Conservation (phyloP, 1,140 invertebrate genomes). For the Charaxes varanes region DNA sequence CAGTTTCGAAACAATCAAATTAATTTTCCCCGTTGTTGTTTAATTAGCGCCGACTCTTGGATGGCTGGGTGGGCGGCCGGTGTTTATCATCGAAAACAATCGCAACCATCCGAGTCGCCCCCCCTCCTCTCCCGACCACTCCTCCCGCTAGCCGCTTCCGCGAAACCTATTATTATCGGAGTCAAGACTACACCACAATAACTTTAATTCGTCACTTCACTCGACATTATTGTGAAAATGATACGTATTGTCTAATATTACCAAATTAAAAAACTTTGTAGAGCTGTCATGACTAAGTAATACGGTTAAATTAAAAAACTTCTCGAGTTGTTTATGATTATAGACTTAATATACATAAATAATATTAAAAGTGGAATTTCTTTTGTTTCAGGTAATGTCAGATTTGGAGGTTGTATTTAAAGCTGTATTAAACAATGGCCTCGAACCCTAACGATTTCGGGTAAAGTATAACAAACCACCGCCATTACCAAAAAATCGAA, state of each 20-base stretch:
- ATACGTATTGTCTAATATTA: too few species aligned
- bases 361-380: neutral
- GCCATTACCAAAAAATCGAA: too few species aligned
- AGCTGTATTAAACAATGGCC: too few species aligned
- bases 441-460: too few species aligned
- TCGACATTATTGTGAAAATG: conserved; percentile 53
- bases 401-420: neutral
- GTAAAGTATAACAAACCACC: too few species aligned
- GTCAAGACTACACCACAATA: conserved; percentile 66
- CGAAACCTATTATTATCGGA: conserved; percentile 67
- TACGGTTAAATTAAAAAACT: too few species aligned
- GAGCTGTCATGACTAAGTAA: too few species aligned
- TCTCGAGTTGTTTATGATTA: too few species aligned
- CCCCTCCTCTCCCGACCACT: conserved; percentile 16
- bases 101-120: conserved; percentile 35
- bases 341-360: too few species aligned
- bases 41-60: conserved; percentile 66
- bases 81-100: conserved; percentile 72
- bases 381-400: conserved; percentile 54
- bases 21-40: conserved; percentile 70
- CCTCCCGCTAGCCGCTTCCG: conserved; percentile 25
- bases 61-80: conserved; percentile 59
- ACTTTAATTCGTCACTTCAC: conserved; percentile 68
- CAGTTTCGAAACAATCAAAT: conserved; percentile 68
- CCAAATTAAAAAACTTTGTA: too few species aligned